Base-by-base conservation (phyloP, 2,797 vertebrate genomes). In the Masticophis lateralis region DNA sequence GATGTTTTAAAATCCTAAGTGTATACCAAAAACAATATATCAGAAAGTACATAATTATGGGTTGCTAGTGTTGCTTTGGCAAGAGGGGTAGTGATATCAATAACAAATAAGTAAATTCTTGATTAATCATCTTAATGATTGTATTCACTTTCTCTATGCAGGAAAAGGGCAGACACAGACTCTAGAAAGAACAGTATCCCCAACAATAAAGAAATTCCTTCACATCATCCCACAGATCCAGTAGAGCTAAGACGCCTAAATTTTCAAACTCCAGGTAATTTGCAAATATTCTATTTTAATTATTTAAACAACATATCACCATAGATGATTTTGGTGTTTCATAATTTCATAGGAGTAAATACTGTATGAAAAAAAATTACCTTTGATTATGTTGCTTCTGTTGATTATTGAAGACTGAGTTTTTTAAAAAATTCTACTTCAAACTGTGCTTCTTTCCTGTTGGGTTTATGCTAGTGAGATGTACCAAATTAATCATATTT, bases 181-280 rank as follows among this genome's bases (percentile, higher is more conserved):
- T 99, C 99, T 79, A 98, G 99, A 95, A 99, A 99, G 96, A 99
- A 99, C 96, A 99, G 99, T 95, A 98, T 99, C 66, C 99, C 99
- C 12, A 99, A 99, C 97, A 99, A 98, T 97, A 99, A 99, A 94
- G 99, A 99, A 96, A 98, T 99, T 95, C 98, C 99, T 0, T 98
- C 99, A 90, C 99, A 99, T 92, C 98, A 99, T 90, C 99, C 99
- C 91, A 99, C 99, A 18, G 99, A 99, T 94, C 99, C 99, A 0
- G 99, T 99, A 47, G 99, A 99, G 96, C 98, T 99, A 16, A 98
- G 99, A 51, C 98, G 99, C 91, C 99, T 99, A 97, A 99, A 99
- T 98, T 99, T 99, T 97, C 99, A 99, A 97, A 99, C 99, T 10
- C 99, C 99, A 6, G 99, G 99, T 99, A 98, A 98, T 98, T 95